Conservation (phyloP, 2,797 vertebrate species). For the Limnodromus scolopaceus region DNA sequence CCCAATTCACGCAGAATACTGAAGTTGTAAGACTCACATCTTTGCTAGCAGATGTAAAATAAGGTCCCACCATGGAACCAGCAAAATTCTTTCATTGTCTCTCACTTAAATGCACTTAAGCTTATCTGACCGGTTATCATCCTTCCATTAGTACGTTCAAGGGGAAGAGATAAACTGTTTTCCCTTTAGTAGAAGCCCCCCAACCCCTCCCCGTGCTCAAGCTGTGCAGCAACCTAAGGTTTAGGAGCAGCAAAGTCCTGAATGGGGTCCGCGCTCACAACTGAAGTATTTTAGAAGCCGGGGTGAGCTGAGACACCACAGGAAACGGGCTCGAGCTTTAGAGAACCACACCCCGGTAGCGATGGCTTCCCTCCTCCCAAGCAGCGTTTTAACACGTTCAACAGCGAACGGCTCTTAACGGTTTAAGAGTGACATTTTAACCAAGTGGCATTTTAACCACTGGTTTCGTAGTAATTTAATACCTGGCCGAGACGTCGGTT, state of each 20-base stretch:
- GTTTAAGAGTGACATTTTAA: no score
- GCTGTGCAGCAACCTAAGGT: not conserved
- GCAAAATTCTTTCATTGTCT: not conserved
- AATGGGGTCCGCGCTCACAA: not conserved
- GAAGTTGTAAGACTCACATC: not conserved
- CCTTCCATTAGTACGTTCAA: not conserved
- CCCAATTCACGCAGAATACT: not conserved
- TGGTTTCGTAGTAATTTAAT: not conserved
- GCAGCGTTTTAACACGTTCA: not conserved
- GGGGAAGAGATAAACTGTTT: not conserved
- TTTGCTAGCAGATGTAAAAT: not conserved
- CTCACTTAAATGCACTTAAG: not conserved
- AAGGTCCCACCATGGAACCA: not conserved
- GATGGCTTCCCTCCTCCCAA: not conserved
- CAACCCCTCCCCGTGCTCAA: not conserved
- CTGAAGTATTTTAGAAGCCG: not conserved
- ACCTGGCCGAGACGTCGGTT: not conserved
- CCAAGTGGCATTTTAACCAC: not conserved
- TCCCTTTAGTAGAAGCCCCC: not conserved
- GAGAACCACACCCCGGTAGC: not conserved
- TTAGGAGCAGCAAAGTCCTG: not conserved
- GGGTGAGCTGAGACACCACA: not conserved
- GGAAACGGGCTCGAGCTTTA: not conserved
- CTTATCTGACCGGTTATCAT: not conserved
- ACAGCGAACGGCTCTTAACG: fast-evolving